A percentile compares a stretch with the other conserved stretches of the same genome.
These are phyloP conservation scores for Nasonia oneida DNA, from an alignment of 2,888 invertebrate species.

Conservation along the genomic window DNA sequence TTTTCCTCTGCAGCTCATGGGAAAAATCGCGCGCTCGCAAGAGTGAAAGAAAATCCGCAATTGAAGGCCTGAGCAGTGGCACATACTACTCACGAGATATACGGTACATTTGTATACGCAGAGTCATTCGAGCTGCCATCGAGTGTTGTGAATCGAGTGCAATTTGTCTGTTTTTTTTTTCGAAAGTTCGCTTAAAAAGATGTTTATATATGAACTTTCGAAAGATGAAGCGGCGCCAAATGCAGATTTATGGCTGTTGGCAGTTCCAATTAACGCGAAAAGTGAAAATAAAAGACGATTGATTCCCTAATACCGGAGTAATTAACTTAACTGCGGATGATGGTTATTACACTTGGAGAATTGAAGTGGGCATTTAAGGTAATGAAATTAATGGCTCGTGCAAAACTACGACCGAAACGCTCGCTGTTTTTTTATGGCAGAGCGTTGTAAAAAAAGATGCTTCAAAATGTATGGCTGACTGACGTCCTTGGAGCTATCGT, in stretches of 20 bases:
- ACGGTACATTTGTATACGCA: too few relatives aligned
- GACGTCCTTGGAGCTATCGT: background rate
- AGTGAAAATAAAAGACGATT: conserved; percentile 36
- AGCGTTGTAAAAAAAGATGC: background rate
- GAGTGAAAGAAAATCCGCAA: conserved; percentile 25
- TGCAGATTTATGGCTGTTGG: conserved; percentile 23
- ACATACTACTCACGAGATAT: background rate
- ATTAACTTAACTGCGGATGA: background rate
- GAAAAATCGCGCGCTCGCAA: background rate
- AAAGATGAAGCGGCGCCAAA: conserved; percentile 31
- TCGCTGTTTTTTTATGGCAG: background rate
- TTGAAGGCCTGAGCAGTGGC: background rate
- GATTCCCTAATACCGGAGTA: conserved; percentile 2
- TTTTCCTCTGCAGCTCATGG: background rate
- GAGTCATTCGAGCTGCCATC: background rate
- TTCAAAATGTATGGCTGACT: background rate
- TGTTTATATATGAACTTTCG: conserved; percentile 27
- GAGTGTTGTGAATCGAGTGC: background rate
- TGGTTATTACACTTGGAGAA: background rate
- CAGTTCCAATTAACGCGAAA: conserved; percentile 33
- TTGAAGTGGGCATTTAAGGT: background rate
- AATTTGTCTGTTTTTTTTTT: conserved; percentile 20
- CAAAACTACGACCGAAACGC: background rate
- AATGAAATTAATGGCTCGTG: conserved; percentile 10
- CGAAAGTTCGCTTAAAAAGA: conserved; percentile 37